A percentile compares a stretch with the other conserved stretches of the same genome.
These are phyloP conservation scores for Heliconius charithonia DNA, from an alignment of 2,888 invertebrate genomes.

Conservation along the genomic window DNA sequence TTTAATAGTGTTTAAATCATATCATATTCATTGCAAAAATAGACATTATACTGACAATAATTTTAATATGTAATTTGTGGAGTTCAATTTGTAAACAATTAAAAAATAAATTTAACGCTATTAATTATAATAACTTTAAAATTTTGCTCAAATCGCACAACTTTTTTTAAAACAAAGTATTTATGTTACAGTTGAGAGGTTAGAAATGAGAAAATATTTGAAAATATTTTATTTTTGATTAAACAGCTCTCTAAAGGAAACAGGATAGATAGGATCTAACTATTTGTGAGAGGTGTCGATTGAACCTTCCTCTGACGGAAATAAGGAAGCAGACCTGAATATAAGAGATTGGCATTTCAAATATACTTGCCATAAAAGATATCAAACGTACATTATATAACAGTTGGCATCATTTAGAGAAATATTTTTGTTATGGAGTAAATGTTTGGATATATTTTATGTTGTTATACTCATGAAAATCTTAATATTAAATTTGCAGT, in stretches of 20 bases:
- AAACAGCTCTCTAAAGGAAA: constrained; percentile 34
- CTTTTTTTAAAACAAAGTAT: no score
- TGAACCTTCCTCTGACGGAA: constrained; percentile 38
- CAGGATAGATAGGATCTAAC: constrained; percentile 36
- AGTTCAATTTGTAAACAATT: background rate
- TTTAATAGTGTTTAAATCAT: background rate
- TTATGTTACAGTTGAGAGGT: no score
- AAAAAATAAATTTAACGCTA: no score
- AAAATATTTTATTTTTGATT: constrained; percentile 15
- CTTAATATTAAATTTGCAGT: background rate
- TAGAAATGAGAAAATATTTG: background rate
- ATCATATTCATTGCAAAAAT: background rate
- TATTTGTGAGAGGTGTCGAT: constrained; percentile 37
- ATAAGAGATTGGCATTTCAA: constrained; percentile 31
- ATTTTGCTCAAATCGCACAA: no score
- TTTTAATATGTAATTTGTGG: background rate
- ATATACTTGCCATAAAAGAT: constrained; percentile 14
- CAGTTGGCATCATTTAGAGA: background rate
- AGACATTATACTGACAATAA: background rate
- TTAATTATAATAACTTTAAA: no score
- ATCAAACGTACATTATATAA: background rate
- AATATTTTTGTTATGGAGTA: background rate
- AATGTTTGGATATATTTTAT: background rate
- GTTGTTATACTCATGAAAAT: background rate
- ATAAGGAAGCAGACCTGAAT: constrained; percentile 33